Percentiles rank a stretch among this genome's conserved stretches.
These are phyloP conservation scores for Limnephilus rhombicus DNA, from an alignment of 2,888 invertebrate species.

Conservation along the genomic window DNA sequence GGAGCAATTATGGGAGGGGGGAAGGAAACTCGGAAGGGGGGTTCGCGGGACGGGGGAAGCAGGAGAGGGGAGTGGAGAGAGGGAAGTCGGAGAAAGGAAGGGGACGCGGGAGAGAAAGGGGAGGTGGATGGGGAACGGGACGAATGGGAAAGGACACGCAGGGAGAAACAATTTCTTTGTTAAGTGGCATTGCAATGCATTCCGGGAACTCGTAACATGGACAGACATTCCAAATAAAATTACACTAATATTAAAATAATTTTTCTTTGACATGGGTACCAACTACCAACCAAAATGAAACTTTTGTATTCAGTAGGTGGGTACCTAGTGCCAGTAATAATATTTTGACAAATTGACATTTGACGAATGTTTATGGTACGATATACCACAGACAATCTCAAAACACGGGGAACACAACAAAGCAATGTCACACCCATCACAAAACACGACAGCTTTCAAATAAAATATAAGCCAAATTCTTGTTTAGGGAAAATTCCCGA, in stretches of 20 bases:
- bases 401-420: not conserved
- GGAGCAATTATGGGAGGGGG: too few species aligned
- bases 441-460: not conserved
- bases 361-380: not conserved
- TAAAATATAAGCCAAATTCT: not conserved
- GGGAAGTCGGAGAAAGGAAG: too few species aligned
- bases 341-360: not conserved
- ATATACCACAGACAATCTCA: not conserved
- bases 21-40: too few species aligned
- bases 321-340: not conserved
- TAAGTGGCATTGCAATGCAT: too few species aligned
- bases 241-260: not conserved
- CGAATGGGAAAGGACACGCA: too few species aligned
- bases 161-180: too few species aligned
- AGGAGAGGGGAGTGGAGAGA: too few species aligned
- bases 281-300: not conserved
- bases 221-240: not conserved
- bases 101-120: too few species aligned
- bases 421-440: not conserved
- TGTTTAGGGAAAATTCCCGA: not conserved
- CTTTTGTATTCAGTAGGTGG: not conserved
- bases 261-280: not conserved
- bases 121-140: too few species aligned
- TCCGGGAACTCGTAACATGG: not conserved
- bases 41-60: too few species aligned